A percentile compares a stretch with the other conserved stretches of the same genome.
These are phyloP conservation scores for Lepidurus arcticus DNA, from an alignment of 1,140 invertebrate genomes.

Conservation along the genomic window DNA sequence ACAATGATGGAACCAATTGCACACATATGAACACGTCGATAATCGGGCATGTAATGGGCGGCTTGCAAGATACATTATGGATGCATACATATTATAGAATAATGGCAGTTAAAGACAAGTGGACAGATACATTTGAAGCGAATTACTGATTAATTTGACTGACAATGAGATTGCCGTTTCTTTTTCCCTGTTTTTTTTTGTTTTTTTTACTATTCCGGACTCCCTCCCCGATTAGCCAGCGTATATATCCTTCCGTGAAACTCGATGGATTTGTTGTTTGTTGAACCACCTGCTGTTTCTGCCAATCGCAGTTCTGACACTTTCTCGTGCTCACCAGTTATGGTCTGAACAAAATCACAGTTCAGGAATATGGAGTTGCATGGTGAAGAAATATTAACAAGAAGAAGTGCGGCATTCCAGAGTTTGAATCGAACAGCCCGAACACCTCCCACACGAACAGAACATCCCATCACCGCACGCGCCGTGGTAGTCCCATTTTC, in stretches of 20 bases:
- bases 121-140: not conserved
- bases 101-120: not conserved
- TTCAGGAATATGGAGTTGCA: conserved; percentile 33
- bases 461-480: conserved; percentile 50
- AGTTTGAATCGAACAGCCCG: conserved; percentile 48
- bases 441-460: conserved; percentile 49
- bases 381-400: conserved; percentile 29
- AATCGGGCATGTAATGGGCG: not conserved
- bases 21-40: not conserved
- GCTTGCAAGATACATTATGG: not conserved
- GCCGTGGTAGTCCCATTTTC: conserved; percentile 32
- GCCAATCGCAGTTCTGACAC: not conserved
- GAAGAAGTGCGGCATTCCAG: conserved; percentile 43
- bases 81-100: conserved; percentile 12
- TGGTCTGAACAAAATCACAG: conserved; percentile 13
- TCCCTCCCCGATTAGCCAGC: not conserved
- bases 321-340: not conserved
- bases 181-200: not conserved
- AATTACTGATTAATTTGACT: conserved; percentile 16
- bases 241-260: too few relatives aligned
- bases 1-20: not conserved
- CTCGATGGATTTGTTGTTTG: not conserved
- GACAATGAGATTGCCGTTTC: conserved; percentile 8
- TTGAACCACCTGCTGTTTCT: not conserved
- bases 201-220: not conserved